Evolutionary conservation across 2,797 vertebrate species (phyloP).

Genomic region (Chaunax sp.): DNA sequence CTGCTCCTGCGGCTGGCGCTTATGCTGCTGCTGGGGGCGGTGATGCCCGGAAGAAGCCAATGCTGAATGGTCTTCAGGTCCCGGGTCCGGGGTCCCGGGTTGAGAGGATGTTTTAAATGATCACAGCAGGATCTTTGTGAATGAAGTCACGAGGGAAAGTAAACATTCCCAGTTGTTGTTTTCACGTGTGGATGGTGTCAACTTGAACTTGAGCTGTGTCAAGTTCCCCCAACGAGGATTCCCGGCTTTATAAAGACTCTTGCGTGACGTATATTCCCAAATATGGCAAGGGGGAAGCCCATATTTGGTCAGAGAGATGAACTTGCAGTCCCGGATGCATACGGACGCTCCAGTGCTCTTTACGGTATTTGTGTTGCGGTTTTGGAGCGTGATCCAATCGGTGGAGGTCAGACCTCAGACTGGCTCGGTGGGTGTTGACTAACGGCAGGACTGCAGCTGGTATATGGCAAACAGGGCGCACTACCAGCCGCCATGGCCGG

Average conservation of each 20-base stretch:
- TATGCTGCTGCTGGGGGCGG: slow-evolving; percentile 26
- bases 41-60: slow-evolving; percentile 61
- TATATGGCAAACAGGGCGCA: not conserved
- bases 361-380: not conserved
- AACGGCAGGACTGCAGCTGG: not conserved
- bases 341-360: not conserved
- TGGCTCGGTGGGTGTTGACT: not conserved
- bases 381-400: slow-evolving; percentile 70
- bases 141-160: slow-evolving; percentile 12
- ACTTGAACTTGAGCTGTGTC: slow-evolving; percentile 66
- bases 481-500: slow-evolving; percentile 72
- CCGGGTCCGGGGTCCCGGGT: slow-evolving; percentile 24
- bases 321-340: slow-evolving; percentile 52
- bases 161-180: slow-evolving; percentile 35
- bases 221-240: slow-evolving; percentile 69
- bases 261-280: slow-evolving; percentile 93
- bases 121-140: not conserved
- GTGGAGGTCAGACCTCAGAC: not conserved
- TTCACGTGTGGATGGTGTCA: slow-evolving; percentile 39
- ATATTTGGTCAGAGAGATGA: slow-evolving; percentile 87
- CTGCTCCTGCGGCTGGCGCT: slow-evolving; percentile 19
- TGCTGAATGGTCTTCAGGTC: slow-evolving; percentile 22
- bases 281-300: slow-evolving; percentile 93
- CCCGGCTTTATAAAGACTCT: slow-evolving; percentile 84
- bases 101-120: not conserved